phyloP scores from a whole-genome alignment of 2,113 vertebrate genomes.

The Cebus imitator region DNA sequence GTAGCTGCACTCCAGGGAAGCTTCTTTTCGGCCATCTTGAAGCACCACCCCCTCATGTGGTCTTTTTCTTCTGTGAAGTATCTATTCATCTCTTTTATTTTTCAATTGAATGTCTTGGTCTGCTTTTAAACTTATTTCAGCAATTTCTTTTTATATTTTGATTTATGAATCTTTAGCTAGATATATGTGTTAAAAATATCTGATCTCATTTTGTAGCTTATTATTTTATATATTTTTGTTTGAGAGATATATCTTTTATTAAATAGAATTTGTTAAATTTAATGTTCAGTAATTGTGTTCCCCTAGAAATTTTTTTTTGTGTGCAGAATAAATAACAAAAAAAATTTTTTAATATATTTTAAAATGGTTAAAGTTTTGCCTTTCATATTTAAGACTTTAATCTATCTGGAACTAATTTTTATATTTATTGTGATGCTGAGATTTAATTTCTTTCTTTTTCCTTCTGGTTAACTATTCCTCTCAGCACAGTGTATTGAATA shows the following conservation, averaged over 20 bases:
- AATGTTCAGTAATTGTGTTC: neutral
- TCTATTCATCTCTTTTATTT: neutral
- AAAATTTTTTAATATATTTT: neutral
- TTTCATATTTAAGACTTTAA: neutral
- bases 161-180: neutral
- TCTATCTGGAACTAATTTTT: neutral
- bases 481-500: neutral
- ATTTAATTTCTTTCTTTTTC: neutral
- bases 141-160: neutral
- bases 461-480: neutral
- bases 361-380: neutral
- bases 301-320: neutral
- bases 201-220: neutral
- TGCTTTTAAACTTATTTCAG: neutral
- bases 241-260: neutral
- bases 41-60: neutral
- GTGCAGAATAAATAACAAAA: neutral
- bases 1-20: no score
- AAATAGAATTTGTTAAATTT: neutral
- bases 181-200: neutral
- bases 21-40: no score
- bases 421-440: neutral
- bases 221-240: neutral
- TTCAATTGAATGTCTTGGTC: neutral
- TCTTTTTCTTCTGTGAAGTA: neutral